phyloP scores from a whole-genome alignment of 1,140 invertebrate genomes.

The Littorina saxatilis region DNA sequence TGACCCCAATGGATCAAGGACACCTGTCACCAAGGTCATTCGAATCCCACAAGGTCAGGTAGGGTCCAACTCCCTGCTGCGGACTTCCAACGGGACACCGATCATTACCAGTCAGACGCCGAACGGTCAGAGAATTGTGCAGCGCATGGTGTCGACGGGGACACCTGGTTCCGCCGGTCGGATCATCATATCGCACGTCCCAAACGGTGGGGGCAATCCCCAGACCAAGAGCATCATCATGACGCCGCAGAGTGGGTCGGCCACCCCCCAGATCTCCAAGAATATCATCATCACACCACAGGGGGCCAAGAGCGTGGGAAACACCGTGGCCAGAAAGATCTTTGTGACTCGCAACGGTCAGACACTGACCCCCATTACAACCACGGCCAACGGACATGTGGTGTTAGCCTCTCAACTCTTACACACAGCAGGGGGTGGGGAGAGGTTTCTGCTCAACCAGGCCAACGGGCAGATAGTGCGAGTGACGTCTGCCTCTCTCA shows the following conservation, averaged over 20 bases:
- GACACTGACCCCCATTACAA: not conserved
- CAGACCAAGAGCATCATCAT: not conserved
- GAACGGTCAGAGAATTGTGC: not conserved
- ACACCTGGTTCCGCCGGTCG: not conserved
- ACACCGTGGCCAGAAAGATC: not conserved
- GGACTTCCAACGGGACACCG: not conserved
- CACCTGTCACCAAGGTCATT: not conserved
- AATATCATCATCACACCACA: not conserved
- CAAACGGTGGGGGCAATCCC: not conserved
- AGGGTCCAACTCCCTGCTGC: not conserved
- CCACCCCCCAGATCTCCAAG: not conserved
- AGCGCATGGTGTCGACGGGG: not conserved
- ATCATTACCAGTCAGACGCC: not conserved
- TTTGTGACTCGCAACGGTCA: slow-evolving; percentile 13
- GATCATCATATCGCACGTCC: slow-evolving; percentile 16
- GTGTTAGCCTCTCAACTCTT: not conserved
- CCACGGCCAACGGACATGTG: slow-evolving; percentile 4
- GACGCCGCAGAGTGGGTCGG: not conserved
- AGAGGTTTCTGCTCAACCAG: not conserved
- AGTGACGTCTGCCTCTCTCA: not conserved
- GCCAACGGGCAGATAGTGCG: not conserved
- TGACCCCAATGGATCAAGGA: not conserved
- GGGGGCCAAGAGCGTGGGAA: not conserved
- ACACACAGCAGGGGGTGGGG: not conserved
- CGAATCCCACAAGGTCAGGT: not conserved